Evolutionary conservation across 2,797 vertebrate genomes (phyloP).

Genomic region (Coccyzus lansbergi): DNA sequence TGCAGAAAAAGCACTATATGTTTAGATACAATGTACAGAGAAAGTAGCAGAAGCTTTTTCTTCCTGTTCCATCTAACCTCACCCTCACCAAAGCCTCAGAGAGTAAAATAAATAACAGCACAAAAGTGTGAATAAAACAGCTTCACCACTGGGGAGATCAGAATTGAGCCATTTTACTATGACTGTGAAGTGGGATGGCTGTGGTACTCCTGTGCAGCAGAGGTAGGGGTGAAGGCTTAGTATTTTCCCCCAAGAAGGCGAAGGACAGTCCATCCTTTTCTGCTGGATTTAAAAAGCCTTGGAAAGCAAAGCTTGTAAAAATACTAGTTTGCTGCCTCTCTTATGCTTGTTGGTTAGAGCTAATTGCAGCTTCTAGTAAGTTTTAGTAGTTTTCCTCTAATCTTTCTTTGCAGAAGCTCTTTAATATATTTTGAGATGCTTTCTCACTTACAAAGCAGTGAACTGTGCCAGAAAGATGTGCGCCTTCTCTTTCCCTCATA

Average conservation of each 20-base stretch:
- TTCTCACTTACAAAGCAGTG: not conserved
- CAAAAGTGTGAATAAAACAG: not conserved
- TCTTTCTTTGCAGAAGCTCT: not conserved
- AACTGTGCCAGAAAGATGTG: not conserved
- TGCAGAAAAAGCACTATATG: not conserved
- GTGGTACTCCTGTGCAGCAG: not conserved
- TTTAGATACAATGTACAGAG: not conserved
- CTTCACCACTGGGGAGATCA: not conserved
- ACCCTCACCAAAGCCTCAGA: too few relatives aligned
- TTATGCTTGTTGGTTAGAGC: not conserved
- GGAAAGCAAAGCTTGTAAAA: not conserved
- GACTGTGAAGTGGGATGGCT: not conserved
- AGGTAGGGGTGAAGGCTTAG: not conserved
- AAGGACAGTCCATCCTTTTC: not conserved
- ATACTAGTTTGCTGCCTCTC: not conserved
- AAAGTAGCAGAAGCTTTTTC: not conserved
- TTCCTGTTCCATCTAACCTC: not conserved
- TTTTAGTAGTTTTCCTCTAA: not conserved
- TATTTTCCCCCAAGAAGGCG: not conserved
- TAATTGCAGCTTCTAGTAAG: not conserved
- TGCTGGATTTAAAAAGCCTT: not conserved
- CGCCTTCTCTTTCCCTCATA: not conserved
- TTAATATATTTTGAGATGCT: not conserved
- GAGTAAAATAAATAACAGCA: rapidly evolving
- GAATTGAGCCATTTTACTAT: not conserved